Evolutionary conservation across 2,797 vertebrate species (phyloP).

Genomic region (Morelia viridis): DNA sequence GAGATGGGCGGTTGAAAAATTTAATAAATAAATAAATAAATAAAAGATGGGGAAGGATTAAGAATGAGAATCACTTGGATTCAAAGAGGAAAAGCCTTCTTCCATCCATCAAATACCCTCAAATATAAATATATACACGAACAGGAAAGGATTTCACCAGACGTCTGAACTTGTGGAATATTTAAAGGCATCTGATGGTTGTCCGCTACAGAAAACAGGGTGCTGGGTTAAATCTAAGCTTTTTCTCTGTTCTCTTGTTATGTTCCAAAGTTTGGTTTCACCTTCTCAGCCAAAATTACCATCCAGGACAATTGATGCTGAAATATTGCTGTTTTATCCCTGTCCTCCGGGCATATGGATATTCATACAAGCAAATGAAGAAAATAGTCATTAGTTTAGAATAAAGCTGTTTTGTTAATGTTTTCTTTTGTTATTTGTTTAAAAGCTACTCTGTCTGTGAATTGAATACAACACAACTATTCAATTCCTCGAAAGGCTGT

Average conservation of each 20-base stretch:
- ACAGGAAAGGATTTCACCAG: too few relatives aligned
- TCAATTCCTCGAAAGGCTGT: not conserved
- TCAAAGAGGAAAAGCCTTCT: not conserved
- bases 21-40: not conserved
- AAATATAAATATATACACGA: too few relatives aligned
- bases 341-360: not conserved
- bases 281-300: not conserved
- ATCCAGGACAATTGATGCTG: not conserved
- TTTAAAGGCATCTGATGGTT: not conserved
- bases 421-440: not conserved
- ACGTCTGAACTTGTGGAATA: not conserved
- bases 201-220: not conserved
- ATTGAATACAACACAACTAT: not conserved
- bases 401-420: not conserved
- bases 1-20: too few relatives aligned
- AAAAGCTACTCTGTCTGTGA: not conserved
- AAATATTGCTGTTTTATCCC: slow-evolving; percentile 5
- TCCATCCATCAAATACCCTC: too few relatives aligned
- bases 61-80: too few relatives aligned
- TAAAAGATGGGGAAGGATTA: not conserved
- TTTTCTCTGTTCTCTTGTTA: not conserved
- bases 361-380: too few relatives aligned
- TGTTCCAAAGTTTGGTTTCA: too few relatives aligned
- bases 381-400: too few relatives aligned
- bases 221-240: not conserved